Evolutionary conservation across 2,888 invertebrate species (phyloP).

Genomic region (Lasioglossum oenotherae): DNA sequence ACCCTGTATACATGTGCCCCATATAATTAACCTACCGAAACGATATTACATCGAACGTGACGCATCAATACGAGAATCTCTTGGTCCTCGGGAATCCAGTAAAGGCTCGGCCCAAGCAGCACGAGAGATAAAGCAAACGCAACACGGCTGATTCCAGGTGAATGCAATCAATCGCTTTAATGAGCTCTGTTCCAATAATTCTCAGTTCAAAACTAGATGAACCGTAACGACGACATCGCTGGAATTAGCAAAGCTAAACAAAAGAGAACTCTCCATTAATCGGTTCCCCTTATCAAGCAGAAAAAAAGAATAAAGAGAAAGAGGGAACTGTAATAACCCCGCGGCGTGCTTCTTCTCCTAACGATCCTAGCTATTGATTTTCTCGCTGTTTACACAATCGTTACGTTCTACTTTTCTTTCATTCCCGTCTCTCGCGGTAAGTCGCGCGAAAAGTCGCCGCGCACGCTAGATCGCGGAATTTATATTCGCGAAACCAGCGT

Average conservation of each 20-base stretch:
- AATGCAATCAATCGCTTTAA: slow-evolving; percentile 14
- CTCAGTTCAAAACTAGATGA: not conserved
- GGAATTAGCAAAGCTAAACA: slow-evolving; percentile 5
- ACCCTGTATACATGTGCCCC: not conserved
- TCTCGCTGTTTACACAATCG: not conserved
- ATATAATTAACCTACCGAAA: not conserved
- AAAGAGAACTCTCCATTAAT: not conserved
- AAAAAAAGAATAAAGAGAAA: not conserved
- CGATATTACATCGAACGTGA: not conserved
- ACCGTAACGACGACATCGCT: not conserved
- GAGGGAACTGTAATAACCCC: not conserved
- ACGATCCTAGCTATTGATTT: not conserved
- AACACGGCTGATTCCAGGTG: not conserved
- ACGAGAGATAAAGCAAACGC: not conserved
- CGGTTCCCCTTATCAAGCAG: not conserved
- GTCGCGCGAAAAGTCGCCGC: not conserved
- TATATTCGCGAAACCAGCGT: not conserved
- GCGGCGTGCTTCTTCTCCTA: not conserved
- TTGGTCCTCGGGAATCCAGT: not conserved
- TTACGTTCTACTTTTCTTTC: not conserved
- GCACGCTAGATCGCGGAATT: not conserved
- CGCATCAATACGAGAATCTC: not conserved
- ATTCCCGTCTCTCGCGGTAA: not conserved
- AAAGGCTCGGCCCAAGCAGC: not conserved
- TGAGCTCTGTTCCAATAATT: slow-evolving; percentile 13